Conservation (phyloP, 2,113 vertebrate species). For the Ictalurus furcatus region DNA sequence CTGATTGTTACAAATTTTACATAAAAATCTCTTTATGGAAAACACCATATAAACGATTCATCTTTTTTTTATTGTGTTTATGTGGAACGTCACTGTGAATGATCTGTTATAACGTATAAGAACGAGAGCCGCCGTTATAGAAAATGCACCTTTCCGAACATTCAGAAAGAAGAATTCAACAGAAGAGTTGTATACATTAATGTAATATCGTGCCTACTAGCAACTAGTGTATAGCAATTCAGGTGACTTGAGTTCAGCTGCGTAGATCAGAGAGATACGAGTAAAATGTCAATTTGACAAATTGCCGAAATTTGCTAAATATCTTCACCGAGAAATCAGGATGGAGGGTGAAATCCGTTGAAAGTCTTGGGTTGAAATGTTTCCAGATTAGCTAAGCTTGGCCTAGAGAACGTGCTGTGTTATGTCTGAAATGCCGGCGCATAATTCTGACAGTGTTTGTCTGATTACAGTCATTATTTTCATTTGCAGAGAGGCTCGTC, state of each 20-base stretch:
- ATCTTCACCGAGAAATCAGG: background rate
- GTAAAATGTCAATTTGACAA: background rate
- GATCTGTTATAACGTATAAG: too few relatives aligned
- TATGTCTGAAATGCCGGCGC: conserved; percentile 34
- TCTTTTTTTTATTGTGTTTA: too few relatives aligned
- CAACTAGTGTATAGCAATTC: background rate
- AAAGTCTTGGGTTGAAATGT: too few relatives aligned
- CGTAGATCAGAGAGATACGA: too few relatives aligned
- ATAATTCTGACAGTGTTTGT: conserved; percentile 35
- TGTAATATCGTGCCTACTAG: background rate
- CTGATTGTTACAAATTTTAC: too few relatives aligned
- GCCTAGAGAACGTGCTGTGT: conserved; percentile 9
- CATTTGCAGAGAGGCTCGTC: conserved; percentile 37
- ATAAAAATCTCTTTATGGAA: too few relatives aligned
- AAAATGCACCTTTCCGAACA: too few relatives aligned
- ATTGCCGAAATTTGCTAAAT: background rate
- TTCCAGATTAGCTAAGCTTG: background rate
- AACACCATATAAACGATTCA: too few relatives aligned
- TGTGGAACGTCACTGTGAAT: too few relatives aligned
- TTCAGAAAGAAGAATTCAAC: too few relatives aligned
- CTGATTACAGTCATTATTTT: conserved; percentile 53
- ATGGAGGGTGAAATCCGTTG: background rate
- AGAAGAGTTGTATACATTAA: background rate
- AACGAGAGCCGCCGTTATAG: too few relatives aligned
- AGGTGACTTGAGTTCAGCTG: background rate